Conservation (phyloP, 2,888 invertebrate species). For the Ormyrus thymus region DNA sequence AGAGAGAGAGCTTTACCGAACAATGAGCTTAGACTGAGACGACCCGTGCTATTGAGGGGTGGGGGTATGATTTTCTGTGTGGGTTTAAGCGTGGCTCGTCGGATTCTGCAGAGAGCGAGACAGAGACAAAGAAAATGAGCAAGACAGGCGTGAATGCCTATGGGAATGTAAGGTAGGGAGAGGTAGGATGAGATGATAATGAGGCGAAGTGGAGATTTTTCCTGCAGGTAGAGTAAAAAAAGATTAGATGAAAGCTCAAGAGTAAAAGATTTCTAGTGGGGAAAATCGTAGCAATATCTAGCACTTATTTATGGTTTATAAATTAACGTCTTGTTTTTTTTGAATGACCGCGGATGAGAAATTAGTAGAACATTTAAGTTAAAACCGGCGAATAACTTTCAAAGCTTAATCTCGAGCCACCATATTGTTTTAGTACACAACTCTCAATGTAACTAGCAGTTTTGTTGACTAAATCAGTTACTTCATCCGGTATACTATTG, state of each 20-base stretch:
- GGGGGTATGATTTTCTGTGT: too few relatives aligned
- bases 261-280: too few relatives aligned
- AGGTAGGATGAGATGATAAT: conserved; percentile 1
- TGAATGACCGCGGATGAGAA: too few relatives aligned
- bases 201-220: not conserved
- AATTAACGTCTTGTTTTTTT: too few relatives aligned
- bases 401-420: too few relatives aligned
- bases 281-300: too few relatives aligned
- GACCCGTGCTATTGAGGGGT: too few relatives aligned
- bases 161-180: not conserved
- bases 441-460: not conserved
- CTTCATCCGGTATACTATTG: conserved; percentile 30
- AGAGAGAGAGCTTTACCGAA: conserved; percentile 32
- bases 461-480: conserved; percentile 16
- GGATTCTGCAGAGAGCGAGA: conserved; percentile 5
- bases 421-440: conserved; percentile 8
- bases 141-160: conserved; percentile 8
- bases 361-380: too few relatives aligned
- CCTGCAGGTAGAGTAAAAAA: too few relatives aligned
- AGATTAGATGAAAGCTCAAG: too few relatives aligned
- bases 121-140: not conserved
- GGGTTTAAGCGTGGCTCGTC: not conserved
- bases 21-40: conserved; percentile 48
- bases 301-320: too few relatives aligned
- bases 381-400: too few relatives aligned